phyloP scores from a whole-genome alignment of 2,888 invertebrate species.

The Dinocampus coccinellae region DNA sequence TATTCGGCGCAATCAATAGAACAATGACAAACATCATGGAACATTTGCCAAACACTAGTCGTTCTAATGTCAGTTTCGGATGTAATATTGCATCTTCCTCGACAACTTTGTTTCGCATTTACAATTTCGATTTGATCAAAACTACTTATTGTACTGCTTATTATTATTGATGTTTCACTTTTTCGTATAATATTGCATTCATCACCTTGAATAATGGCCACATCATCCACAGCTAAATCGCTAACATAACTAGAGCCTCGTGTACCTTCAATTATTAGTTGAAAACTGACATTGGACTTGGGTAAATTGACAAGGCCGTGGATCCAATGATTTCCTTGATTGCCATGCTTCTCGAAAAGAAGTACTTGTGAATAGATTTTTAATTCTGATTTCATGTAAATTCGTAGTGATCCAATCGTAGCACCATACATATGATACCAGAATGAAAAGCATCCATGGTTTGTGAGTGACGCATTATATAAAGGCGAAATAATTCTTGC shows the following conservation, averaged over 20 bases:
- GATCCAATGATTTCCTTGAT: conserved; percentile 80
- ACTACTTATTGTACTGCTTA: conserved; percentile 40
- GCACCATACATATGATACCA: conserved; percentile 84
- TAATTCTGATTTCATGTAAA: conserved; percentile 71
- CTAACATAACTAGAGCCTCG: conserved; percentile 78
- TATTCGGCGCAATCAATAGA: conserved; percentile 71
- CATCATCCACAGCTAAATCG: conserved; percentile 87
- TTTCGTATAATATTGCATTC: conserved; percentile 69
- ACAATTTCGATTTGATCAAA: conserved; percentile 63
- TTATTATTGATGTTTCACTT: conserved; percentile 38
- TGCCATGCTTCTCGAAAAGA: conserved; percentile 76
- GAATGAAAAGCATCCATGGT: conserved; percentile 71
- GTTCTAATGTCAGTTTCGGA: conserved; percentile 42
- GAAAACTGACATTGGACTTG: conserved; percentile 61
- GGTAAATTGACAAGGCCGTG: conserved; percentile 71
- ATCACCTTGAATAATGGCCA: conserved; percentile 75
- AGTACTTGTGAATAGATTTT: conserved; percentile 68
- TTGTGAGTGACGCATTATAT: conserved; percentile 70
- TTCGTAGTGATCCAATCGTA: conserved; percentile 72
- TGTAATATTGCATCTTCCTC: conserved; percentile 58
- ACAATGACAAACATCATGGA: conserved; percentile 73
- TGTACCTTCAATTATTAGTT: conserved; percentile 82
- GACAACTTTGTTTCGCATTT: conserved; percentile 61
- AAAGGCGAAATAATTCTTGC: conserved; percentile 83
- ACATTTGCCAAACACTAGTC: conserved; percentile 38